These are phyloP conservation scores for Hydrocynus forskahlii DNA, from an alignment of 2,797 vertebrate species.

Conservation along the genomic window DNA sequence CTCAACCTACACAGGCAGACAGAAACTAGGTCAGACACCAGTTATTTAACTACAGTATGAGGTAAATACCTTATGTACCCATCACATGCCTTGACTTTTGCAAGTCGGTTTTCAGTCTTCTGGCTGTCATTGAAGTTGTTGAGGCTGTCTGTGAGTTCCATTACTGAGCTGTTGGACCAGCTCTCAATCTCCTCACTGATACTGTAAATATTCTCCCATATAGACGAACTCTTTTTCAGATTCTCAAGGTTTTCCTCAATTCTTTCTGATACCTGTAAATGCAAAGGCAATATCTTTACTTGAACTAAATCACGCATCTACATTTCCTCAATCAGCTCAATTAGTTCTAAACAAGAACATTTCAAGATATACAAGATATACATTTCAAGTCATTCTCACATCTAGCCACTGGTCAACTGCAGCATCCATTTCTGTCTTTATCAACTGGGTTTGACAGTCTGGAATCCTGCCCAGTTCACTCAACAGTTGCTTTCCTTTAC, in stretches of 20 bases:
- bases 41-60: not conserved
- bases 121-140: conserved; percentile 86
- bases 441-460: conserved; percentile 77
- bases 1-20: conserved; percentile 77
- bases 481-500: conserved; percentile 89
- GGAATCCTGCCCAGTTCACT: conserved; percentile 88
- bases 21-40: not conserved
- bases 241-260: conserved; percentile 87
- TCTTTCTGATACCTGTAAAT: conserved; percentile 85
- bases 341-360: not conserved
- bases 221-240: conserved; percentile 76
- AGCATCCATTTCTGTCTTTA: conserved; percentile 88
- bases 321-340: not conserved
- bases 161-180: conserved; percentile 83
- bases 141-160: conserved; percentile 85
- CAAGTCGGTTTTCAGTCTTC: conserved; percentile 81
- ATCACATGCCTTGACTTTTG: conserved; percentile 82
- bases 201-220: conserved; percentile 89
- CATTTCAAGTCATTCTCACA: conserved; percentile 76
- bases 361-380: not conserved
- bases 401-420: conserved; percentile 94
- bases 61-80: not conserved
- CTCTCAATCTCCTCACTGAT: conserved; percentile 86
- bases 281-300: conserved; percentile 1
- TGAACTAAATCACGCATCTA: not conserved